Base-by-base conservation (phyloP, 2,888 invertebrate species). In the Meiosimyza platycephala region DNA sequence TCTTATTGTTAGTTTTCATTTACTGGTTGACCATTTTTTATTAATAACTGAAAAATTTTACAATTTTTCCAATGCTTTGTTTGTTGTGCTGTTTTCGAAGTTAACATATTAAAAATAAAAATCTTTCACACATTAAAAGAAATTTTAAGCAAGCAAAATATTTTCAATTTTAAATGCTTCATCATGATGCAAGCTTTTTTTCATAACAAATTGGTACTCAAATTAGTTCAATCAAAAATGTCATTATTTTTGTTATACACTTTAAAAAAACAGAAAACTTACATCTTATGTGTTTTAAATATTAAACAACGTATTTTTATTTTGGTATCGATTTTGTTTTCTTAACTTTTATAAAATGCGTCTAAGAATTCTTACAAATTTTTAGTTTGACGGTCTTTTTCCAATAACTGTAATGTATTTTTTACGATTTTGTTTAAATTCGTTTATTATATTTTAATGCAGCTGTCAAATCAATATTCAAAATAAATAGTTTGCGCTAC, bases 11-110 rank as follows among this genome's bases (percentile, higher is more conserved):
- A 60, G 69, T 76, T 72, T 33, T 54, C 22, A 22, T 12, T 65
- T 47, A 18, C 50, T 74, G 54, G 67, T 62, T 74, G 18, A 57
- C 18, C 18, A 63, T 28, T 65, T n/a, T 71, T 73, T 68, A 50
- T 75, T 51, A 16, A 54, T 60, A 62, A 18, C 28, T 28, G 33
- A n/a, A 47, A 62, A 60, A 55, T 16, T 68, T 72, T 73, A 62
- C 64, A 57, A 62, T 67, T 71, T 57, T 28, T 64, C 51, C 65
- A 71, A 71, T 55, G 67, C 63, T 62, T 62, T 72, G 55, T 72
- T 72, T 76, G 70, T 55, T 77, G 67, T 69, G 64, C 72, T 74
- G 67, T 74, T 72, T 47, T 73, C 54, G 18, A 22, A 60, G 63
- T 73, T 66, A 70, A 63, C 63, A 63, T 74, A 67, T 67, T 55